Evolutionary conservation across 2,888 invertebrate genomes (phyloP), one percentile per base, ranked within the genome.

Genomic region (Trichogramma evanescens): DNA sequence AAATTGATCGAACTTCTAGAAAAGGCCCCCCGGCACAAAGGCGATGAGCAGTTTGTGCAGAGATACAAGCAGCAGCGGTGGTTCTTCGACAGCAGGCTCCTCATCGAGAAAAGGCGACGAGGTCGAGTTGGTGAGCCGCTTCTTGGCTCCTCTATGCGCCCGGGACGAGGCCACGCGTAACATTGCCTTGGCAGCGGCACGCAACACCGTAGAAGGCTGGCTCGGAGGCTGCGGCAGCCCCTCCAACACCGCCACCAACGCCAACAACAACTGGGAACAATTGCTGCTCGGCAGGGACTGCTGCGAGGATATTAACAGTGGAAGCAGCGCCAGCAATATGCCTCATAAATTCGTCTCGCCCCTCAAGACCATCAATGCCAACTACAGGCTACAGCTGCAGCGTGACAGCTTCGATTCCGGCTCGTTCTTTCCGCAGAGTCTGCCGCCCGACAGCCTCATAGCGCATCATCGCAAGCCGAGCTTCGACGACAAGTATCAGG

Each of bases 171-270:
- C 80, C 56, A 80, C 80, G 42, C 75, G 82, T 62, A 80, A 82
- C 67, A 71, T 81, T 64, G 82, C 82, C 13, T 69, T 82, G 68
- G 81, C 80, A 54, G 80, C 79, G 46, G 81, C 82, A 59, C 79
- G 80, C 66, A 80, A 78, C 65, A 82, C 81, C 50, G 81, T 82
- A 61, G 81, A 81, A 69, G 80, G 80, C 48, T 82, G 82, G 82
- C 72, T 82, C 66, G 62, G 62, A 3, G 81, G 81, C 43, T 80
- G 81, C 64, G 81, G 80, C 44, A 81, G 80, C 67, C 80, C 81
- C 48, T 79, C 79, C 58, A 63, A 61, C 48, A 59, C 26, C 26
- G 2, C 1, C 26, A 2, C 26, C 26, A 2, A 26, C 26, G 26
- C 26, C 26, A 45, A 45, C 45, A 45, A 45, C 45, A 45, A 45